A percentile compares a stretch with the other conserved stretches of the same genome.
Conservation (phyloP, 92 coral and sea anemone genomes). For the Chrysogorgia sp. region DNA sequence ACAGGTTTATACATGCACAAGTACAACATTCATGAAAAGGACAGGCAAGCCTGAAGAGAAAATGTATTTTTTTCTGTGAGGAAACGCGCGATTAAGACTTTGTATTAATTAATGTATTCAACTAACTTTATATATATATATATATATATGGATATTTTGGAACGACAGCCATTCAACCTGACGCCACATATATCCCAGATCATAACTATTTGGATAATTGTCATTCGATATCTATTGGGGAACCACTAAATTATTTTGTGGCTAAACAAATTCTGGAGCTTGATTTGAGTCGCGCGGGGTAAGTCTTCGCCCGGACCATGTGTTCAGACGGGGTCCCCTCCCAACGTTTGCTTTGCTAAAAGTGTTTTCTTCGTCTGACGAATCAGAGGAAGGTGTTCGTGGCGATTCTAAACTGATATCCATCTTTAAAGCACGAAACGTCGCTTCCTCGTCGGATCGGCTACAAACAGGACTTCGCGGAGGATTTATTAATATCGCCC, state of each 20-base stretch:
- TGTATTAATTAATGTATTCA: no score
- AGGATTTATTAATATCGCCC: not conserved
- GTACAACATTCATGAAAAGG: no score
- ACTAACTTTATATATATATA: no score
- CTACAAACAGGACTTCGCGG: constrained; percentile 19
- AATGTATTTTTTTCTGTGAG: no score
- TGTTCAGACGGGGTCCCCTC: not conserved
- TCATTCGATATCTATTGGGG: not conserved
- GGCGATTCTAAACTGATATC: constrained; percentile 39
- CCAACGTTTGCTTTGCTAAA: not conserved
- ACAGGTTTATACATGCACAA: no score
- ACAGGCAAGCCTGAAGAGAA: no score
- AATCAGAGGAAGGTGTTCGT: constrained; percentile 27
- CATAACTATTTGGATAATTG: not conserved
- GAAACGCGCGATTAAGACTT: no score
- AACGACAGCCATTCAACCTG: no score
- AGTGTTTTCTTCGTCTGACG: constrained; percentile 20
- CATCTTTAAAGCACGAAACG: constrained; percentile 39
- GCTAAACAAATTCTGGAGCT: constrained; percentile 38
- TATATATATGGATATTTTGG: no score
- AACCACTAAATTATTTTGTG: not conserved
- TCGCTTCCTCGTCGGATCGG: not conserved
- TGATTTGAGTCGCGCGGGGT: constrained; percentile 46
- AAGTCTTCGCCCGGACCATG: constrained; percentile 30
- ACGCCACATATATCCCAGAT: not conserved